A percentile compares a stretch with the other conserved stretches of the same genome.
phyloP scores from a whole-genome alignment of 2,113 vertebrate species.

The Cephalopterus ornatus region DNA sequence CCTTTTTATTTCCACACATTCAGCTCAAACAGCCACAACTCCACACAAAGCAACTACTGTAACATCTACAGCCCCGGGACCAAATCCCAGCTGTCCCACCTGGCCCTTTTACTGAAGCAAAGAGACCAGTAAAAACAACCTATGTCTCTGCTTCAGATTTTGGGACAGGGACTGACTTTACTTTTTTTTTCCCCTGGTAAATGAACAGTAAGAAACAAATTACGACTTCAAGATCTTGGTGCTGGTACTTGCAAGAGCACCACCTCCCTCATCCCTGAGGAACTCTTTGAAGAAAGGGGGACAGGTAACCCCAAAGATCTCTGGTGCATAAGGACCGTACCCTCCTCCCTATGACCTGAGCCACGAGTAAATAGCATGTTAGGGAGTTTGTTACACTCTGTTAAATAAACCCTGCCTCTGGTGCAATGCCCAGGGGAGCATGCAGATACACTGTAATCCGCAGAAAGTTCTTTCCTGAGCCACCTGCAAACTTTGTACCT shows the following conservation, averaged over 20 bases:
- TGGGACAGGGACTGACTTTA: background rate
- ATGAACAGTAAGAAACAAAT: background rate
- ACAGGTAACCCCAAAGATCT: background rate
- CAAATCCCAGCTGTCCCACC: background rate
- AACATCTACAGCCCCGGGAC: background rate
- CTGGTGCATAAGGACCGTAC: background rate
- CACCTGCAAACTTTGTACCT: conserved; percentile 50
- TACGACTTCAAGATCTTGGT: background rate
- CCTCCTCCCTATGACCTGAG: background rate
- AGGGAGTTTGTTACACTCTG: background rate
- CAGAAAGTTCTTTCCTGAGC: conserved; percentile 60
- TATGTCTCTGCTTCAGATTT: background rate
- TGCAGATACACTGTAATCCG: background rate
- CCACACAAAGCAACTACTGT: background rate
- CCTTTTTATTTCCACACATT: background rate
- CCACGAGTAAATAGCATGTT: background rate
- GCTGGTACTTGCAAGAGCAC: background rate
- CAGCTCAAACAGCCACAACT: background rate
- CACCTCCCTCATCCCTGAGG: background rate
- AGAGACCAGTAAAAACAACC: background rate
- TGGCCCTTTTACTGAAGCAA: background rate
- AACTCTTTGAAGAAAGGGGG: background rate
- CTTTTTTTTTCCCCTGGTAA: background rate
- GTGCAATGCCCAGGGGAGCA: conserved; percentile 35
- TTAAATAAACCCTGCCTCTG: background rate